phyloP scores from a whole-genome alignment of 2,888 invertebrate genomes.

The Orthosia cruda region DNA sequence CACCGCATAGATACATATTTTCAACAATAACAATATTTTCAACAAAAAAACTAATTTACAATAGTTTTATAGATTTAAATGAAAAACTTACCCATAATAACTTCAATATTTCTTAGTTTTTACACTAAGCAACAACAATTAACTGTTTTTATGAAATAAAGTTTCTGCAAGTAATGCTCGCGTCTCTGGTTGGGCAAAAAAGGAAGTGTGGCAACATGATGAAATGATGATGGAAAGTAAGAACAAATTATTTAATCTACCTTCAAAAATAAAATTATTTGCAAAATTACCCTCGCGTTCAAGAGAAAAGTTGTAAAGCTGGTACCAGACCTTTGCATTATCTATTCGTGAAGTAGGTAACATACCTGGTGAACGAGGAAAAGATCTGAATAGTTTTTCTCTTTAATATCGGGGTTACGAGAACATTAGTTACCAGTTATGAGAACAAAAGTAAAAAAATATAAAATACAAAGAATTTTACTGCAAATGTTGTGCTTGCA shows the following conservation, averaged over 20 bases:
- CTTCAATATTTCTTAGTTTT: background rate
- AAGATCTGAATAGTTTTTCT: no score
- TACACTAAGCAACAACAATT: background rate
- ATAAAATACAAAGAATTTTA: no score
- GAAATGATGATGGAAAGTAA: background rate
- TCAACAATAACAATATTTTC: background rate
- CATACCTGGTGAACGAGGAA: no score
- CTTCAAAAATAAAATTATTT: background rate
- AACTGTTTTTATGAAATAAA: background rate
- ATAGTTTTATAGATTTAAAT: background rate
- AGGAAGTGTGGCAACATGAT: constrained; percentile 6
- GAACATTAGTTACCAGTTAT: no score
- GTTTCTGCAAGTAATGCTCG: background rate
- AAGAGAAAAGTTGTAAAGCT: background rate
- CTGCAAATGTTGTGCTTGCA: no score
- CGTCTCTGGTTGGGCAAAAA: background rate
- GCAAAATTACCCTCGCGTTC: background rate
- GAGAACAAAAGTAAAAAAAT: no score
- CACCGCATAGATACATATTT: background rate
- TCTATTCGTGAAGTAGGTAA: no score
- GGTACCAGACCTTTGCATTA: constrained; percentile 1
- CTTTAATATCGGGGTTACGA: no score
- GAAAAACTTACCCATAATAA: constrained; percentile 4
- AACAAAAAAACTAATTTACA: background rate
- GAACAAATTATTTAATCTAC: background rate